A percentile compares a stretch with the other conserved stretches of the same genome.
Evolutionary conservation across 2,797 vertebrate genomes (phyloP).

Genomic region (Fundulus diaphanus): DNA sequence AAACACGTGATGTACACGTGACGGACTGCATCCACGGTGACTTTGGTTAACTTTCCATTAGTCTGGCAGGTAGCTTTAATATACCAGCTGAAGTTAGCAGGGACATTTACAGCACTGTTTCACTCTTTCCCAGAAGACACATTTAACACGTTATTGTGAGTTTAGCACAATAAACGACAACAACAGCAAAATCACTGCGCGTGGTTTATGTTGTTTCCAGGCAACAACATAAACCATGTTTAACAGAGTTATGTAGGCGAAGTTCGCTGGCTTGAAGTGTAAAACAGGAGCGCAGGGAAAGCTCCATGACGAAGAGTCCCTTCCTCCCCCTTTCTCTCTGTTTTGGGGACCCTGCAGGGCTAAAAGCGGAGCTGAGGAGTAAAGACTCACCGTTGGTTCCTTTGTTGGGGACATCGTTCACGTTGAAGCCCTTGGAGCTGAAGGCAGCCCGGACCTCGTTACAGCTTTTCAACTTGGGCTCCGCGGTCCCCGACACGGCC

Average conservation of each 20-base stretch:
- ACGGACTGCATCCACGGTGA: background rate
- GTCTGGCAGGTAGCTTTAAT: background rate
- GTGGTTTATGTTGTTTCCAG: too few species aligned
- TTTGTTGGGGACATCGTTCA: conserved; percentile 91
- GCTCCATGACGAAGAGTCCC: conserved; percentile 7
- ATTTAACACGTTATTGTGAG: background rate
- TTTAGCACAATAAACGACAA: background rate
- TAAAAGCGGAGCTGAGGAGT: background rate
- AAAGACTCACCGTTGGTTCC: conserved; percentile 88
- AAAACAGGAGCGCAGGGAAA: background rate
- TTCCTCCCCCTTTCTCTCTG: conserved; percentile 5
- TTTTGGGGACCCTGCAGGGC: conserved; percentile 6
- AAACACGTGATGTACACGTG: background rate
- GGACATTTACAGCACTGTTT: background rate
- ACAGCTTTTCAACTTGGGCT: conserved; percentile 90
- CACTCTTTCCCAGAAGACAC: background rate
- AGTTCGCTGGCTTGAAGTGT: background rate
- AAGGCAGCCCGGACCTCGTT: conserved; percentile 90
- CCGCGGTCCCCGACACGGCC: conserved; percentile 75
- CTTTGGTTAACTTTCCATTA: background rate
- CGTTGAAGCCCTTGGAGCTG: conserved; percentile 92
- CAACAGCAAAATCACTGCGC: too few species aligned
- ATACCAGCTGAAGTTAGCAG: background rate
- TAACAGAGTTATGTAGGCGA: background rate
- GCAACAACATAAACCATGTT: background rate